Evolutionary conservation across 2,797 vertebrate genomes (phyloP).

Genomic region (Argya squamiceps): DNA sequence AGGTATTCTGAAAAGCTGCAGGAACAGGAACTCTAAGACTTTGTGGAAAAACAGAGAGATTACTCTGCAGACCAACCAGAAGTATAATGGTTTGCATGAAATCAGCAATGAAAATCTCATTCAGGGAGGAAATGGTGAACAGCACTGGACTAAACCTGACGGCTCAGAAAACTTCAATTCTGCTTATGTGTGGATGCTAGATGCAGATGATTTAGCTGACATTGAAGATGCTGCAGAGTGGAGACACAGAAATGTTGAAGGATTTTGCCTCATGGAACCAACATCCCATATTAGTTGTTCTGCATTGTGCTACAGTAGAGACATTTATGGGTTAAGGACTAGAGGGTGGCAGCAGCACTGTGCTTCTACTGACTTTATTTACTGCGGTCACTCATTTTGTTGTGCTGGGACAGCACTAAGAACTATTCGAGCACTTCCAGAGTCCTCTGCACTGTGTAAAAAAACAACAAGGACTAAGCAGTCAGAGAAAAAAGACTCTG

Average conservation of each 20-base stretch:
- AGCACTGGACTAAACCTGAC: slow-evolving; percentile 69
- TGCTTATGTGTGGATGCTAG: slow-evolving; percentile 87
- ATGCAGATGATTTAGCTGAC: slow-evolving; percentile 86
- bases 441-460: slow-evolving; percentile 74
- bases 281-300: slow-evolving; percentile 73
- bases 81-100: slow-evolving; percentile 55
- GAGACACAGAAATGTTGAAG: slow-evolving; percentile 77
- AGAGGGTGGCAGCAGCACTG: slow-evolving; percentile 86
- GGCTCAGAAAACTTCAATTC: slow-evolving; percentile 65
- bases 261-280: slow-evolving; percentile 78
- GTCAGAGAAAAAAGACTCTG: slow-evolving; percentile 74
- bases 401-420: slow-evolving; percentile 85
- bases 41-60: slow-evolving; percentile 78
- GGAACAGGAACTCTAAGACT: slow-evolving; percentile 68
- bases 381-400: slow-evolving; percentile 91
- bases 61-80: slow-evolving; percentile 72
- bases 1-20: slow-evolving; percentile 72
- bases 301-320: slow-evolving; percentile 82
- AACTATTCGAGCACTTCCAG: slow-evolving; percentile 84
- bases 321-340: slow-evolving; percentile 86
- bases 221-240: slow-evolving; percentile 95
- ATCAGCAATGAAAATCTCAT: slow-evolving; percentile 59
- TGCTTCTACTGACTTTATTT: slow-evolving; percentile 78
- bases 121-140: slow-evolving; percentile 58
- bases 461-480: slow-evolving; percentile 86